Evolutionary conservation across 92 coral and sea anemone genomes (phyloP).

Genomic region (Virgularia gustaviana): DNA sequence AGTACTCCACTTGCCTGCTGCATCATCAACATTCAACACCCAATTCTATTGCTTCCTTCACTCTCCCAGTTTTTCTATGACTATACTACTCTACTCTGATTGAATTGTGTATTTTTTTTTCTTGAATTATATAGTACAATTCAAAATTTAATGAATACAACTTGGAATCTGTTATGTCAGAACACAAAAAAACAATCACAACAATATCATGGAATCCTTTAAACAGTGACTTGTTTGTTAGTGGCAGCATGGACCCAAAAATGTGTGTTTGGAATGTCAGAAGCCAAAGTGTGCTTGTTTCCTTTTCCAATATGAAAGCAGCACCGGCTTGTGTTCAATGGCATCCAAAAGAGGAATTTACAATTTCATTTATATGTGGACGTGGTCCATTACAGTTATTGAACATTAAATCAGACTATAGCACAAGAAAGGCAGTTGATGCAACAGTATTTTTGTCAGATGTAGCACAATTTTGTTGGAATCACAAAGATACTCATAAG

Average conservation of each 20-base stretch:
- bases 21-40: too few species aligned
- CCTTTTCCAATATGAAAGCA: slow-evolving; percentile 60
- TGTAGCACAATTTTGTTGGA: slow-evolving; percentile 93
- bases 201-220: slow-evolving; percentile 82
- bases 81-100: too few species aligned
- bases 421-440: slow-evolving; percentile 64
- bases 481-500: slow-evolving; percentile 65
- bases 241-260: slow-evolving; percentile 72
- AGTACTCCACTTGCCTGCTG: too few species aligned
- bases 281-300: slow-evolving; percentile 63
- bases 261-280: slow-evolving; percentile 80
- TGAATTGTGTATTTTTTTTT: too few species aligned
- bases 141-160: slow-evolving; percentile 71
- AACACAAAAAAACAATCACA: slow-evolving; percentile 90
- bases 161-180: slow-evolving; percentile 74
- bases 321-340: slow-evolving; percentile 76
- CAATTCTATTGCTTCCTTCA: too few species aligned
- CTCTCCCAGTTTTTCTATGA: too few species aligned
- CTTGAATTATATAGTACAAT: too few species aligned
- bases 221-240: slow-evolving; percentile 73
- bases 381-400: slow-evolving; percentile 83
- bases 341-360: slow-evolving; percentile 71
- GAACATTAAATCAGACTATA: slow-evolving; percentile 64
- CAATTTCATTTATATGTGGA: slow-evolving; percentile 74
- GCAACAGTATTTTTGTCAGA: slow-evolving; percentile 76